Base-by-base conservation (phyloP, 2,113 vertebrate species). In the Terrapene triunguis region DNA sequence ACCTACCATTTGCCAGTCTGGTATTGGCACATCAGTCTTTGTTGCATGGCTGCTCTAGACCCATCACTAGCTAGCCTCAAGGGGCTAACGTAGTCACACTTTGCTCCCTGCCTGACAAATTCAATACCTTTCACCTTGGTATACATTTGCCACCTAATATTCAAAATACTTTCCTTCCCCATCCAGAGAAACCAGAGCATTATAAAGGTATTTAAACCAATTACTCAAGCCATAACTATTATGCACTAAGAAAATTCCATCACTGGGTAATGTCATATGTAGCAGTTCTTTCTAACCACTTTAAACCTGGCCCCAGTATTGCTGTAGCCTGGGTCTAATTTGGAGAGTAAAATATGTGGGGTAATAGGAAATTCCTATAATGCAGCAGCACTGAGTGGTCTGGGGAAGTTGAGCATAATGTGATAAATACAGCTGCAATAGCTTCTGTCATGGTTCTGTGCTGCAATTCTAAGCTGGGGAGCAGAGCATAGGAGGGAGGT, bases 341-440 rank as follows among this genome's bases (percentile, higher is more conserved):
- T 78, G 5, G 87, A 44, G 74, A 93, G 93, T 84, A 27, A 48
- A 90, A n/a, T 59, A 29, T 42, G 3, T 5, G 54, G 81, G 86
- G 87, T 0, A 17, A 88, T 76, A 84, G 59, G 89, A 79, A 95
- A 93, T 1, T 80, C 80, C 84, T 50, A 44, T 95, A 89, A 57
- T 92, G 87, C 97, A 93, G 14, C 76, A 90, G 93, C 57, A 2
- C 85, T 59, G 76, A 93, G 90, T 50, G 93, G 95, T 95, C 96
- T 91, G 90, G 65, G 95, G 97, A 95, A 97, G 93, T 59, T 0
- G 13, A 96, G 94, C 93, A 8, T 21, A 2, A 32, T 86, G 87
- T 35, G 24, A 90, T 82, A 78, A 0, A 81, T 79, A 92, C 47
- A 1, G 22, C 69, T 89, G 78, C 19, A 0, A 8, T n/a, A 21